phyloP scores from a whole-genome alignment of 2,797 vertebrate species.

The Sebastes kiyomatsui region DNA sequence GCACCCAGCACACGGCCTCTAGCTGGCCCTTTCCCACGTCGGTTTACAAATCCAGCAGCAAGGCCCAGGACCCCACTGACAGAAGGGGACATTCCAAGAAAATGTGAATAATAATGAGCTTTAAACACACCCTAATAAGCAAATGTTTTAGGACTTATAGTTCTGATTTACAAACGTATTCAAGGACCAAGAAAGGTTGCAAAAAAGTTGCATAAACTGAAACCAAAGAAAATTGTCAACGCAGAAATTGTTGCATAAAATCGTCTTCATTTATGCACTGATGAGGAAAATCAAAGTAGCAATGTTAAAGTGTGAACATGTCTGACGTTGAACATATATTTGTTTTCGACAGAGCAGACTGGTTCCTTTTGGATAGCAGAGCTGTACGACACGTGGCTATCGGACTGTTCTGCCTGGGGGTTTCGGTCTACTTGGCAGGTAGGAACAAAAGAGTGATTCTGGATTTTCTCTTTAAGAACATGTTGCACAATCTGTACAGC shows the following conservation, averaged over 20 bases:
- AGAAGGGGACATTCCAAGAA: slow-evolving; percentile 49
- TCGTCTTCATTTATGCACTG: not conserved
- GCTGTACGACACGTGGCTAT: slow-evolving; percentile 86
- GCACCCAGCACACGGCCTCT: slow-evolving; percentile 66
- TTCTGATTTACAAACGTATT: not conserved
- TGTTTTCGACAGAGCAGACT: slow-evolving; percentile 85
- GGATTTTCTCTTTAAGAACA: not conserved
- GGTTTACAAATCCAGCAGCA: slow-evolving; percentile 55
- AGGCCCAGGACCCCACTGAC: slow-evolving; percentile 35
- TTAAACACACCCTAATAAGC: not conserved
- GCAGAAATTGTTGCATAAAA: not conserved
- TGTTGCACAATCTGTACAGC: not conserved
- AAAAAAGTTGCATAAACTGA: not conserved
- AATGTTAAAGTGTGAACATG: not conserved
- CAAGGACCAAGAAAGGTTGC: not conserved
- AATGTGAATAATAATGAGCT: slow-evolving; percentile 44
- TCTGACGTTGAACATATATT: slow-evolving; percentile 7
- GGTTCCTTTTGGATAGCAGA: slow-evolving; percentile 91
- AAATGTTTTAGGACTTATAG: not conserved
- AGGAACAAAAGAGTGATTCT: slow-evolving; percentile 43
- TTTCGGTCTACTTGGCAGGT: slow-evolving; percentile 92
- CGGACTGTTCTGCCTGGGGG: slow-evolving; percentile 90
- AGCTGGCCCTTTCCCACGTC: slow-evolving; percentile 78
- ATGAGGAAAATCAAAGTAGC: not conserved
- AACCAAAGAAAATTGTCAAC: not conserved